Evolutionary conservation across 37 sponge, comb jelly and placozoan species (phyloP), one percentile per base, ranked within the genome.

Genomic region (Cliona cf. orientalis): DNA sequence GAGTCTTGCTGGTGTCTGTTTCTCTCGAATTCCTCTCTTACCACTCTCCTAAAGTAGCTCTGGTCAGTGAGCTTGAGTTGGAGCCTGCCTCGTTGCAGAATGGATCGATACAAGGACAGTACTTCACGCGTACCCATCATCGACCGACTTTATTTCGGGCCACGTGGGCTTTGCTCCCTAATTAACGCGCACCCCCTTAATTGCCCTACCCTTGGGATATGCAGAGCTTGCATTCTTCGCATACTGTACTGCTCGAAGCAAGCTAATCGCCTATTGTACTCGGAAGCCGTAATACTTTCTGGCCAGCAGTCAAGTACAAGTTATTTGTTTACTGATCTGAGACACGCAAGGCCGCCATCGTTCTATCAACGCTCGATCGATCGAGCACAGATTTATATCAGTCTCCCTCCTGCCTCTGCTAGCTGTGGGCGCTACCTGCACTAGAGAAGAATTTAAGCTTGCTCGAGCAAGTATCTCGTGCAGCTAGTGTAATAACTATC

Each of bases 21-120:
- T 14, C 33, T 79, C 36, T 42, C 36, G 55, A 88, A 88, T 41
- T 88, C 89, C 2, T 56, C 32, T 67, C 83, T 21, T 5, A 88
- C 77, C 26, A 4, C 26, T 60, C 29, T 82, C 49, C 41, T 75
- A 31, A 82, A 82, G 78, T 66, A 88, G 31, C 45, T 45, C 23
- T 57, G 44, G 72, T 88, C 83, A 0, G 89, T 88, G 36, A 63
- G 70, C 43, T 59, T 29, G 25, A 88, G 65, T 26, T 72, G 29
- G 31, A 2, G 9, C 5, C 41, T 38, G 9, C 77, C 77, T 1
- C 58, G 71, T 37, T 72, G 43, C 41, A 88, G 37, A 19, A 81
- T 82, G 59, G 61, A 42, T 25, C 83, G 44, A 41, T 88, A 88
- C 37, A 88, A 44, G 22, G 36, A 33, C 31, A 87, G 26, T 2